Evolutionary conservation across 2,113 vertebrate species (phyloP), one percentile per base, ranked within the genome.

Genomic region (Toxotes chatareus): DNA sequence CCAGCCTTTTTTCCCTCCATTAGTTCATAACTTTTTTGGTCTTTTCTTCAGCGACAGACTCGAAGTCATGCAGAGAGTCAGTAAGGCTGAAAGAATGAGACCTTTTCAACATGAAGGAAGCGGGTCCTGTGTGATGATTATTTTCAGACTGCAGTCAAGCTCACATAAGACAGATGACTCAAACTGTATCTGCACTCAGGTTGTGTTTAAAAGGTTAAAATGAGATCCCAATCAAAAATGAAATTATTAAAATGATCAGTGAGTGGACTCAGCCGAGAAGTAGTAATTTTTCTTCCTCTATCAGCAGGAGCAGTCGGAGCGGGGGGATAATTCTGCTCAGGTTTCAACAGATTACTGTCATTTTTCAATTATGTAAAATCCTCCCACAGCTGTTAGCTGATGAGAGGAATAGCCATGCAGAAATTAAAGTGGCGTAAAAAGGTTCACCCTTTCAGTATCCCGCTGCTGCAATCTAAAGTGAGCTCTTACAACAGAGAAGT

Each of bases 311-410:
- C 86, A 83, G 86, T 82, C 78, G 0, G 42, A 71, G 79, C 16
- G 14, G 36, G 2, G 42, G 86, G 68, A 80, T 73, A 46, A 71
- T 71, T 82, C 57, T 72, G 68, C 76, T 46, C 77, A 19, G 79
- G 71, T 83, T 91, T 85, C 76, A 79, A 49, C 73, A 79, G 84
- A 81, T 86, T 76, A 76, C 74, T 71, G 80, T 85, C 78, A 83
- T 86, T 86, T 90, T 89, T 90, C 85, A 86, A 88, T 90, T 78
- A 86, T 66, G 76, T 68, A 80, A 70, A 91, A 83, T 78, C 79
- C 82, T 85, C 79, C 82, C 47, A 80, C 72, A 66, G 7, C 32
- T 27, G n/a, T 84, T 44, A 79, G 80, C 38, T n/a, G 79, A 23
- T 19, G 74, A 84, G 79, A 80, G 49, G 56, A 77, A 62, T 38